Conservation (phyloP, 2,888 invertebrate species). For the Sarcophaga rosellei region DNA sequence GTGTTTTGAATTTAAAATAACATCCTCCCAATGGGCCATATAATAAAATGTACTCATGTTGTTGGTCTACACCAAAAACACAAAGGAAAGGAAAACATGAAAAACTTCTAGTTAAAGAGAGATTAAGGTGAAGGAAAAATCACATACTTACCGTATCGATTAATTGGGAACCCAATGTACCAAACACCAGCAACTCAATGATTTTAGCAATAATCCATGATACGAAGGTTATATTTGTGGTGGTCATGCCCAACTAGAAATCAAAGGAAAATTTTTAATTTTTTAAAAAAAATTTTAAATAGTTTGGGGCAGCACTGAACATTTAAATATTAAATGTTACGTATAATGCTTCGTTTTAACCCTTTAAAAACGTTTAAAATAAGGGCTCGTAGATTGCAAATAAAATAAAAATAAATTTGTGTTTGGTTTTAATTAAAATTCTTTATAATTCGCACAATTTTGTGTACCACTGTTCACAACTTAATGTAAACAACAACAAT, state of each 20-base stretch:
- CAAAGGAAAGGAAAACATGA: not conserved
- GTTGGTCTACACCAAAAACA: constrained; percentile 64
- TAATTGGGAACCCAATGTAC: constrained; percentile 70
- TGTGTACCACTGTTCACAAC: too few relatives aligned
- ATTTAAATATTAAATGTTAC: too few relatives aligned
- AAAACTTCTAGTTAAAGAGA: not conserved
- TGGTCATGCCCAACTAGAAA: constrained; percentile 63
- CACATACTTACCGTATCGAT: constrained; percentile 67
- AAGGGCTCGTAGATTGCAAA: too few relatives aligned
- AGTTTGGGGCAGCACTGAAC: too few relatives aligned
- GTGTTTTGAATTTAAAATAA: constrained; percentile 67
- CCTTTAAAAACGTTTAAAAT: too few relatives aligned
- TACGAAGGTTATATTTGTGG: constrained; percentile 65
- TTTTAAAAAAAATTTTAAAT: not conserved
- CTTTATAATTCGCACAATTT: too few relatives aligned
- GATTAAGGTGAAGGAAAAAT: too few relatives aligned
- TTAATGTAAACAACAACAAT: too few relatives aligned
- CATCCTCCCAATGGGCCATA: constrained; percentile 71
- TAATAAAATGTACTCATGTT: constrained; percentile 71
- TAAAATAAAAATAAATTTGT: too few relatives aligned
- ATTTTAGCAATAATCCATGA: constrained; percentile 71
- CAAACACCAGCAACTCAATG: constrained; percentile 71
- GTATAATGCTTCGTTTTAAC: too few relatives aligned
- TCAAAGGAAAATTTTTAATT: not conserved
- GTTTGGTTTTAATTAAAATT: too few relatives aligned